Percentiles rank a stretch among this genome's conserved stretches.
phyloP scores from a whole-genome alignment of 2,888 invertebrate genomes.

The Plebejus melissa region DNA sequence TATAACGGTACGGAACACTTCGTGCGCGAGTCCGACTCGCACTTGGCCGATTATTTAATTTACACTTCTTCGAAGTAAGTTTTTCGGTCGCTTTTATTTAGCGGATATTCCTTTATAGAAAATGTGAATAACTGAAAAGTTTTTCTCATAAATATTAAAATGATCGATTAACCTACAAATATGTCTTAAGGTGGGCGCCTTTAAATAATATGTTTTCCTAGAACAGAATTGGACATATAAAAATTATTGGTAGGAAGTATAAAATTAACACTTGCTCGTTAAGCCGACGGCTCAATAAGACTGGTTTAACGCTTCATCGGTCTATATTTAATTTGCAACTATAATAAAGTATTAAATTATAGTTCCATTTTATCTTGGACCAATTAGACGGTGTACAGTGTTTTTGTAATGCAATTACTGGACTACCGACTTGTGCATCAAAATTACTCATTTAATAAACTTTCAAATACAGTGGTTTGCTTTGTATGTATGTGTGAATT shows the following conservation, averaged over 20 bases:
- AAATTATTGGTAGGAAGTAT: conserved; percentile 29
- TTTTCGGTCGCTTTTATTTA: background rate
- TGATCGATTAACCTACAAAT: background rate
- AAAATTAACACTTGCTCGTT: conserved; percentile 30
- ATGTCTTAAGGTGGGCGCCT: background rate
- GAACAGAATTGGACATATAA: conserved; percentile 21
- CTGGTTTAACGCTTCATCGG: conserved; percentile 31
- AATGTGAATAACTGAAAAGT: background rate
- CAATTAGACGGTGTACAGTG: conserved; percentile 3
- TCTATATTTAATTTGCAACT: conserved; percentile 48
- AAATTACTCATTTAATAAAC: background rate
- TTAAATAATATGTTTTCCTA: conserved; percentile 27
- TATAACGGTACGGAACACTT: background rate
- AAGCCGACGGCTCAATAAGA: conserved; percentile 33
- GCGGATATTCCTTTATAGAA: conserved; percentile 22
- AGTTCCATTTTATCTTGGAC: conserved; percentile 26
- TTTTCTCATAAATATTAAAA: background rate
- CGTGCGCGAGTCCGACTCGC: too few relatives aligned
- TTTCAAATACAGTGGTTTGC: too few relatives aligned
- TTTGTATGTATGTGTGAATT: too few relatives aligned
- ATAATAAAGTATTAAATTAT: conserved; percentile 50
- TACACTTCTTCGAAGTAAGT: background rate
- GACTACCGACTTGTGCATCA: background rate
- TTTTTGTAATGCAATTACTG: background rate
- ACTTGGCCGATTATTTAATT: background rate